Base-by-base conservation (phyloP, 2,888 invertebrate genomes). In the Oligia latruncula region DNA sequence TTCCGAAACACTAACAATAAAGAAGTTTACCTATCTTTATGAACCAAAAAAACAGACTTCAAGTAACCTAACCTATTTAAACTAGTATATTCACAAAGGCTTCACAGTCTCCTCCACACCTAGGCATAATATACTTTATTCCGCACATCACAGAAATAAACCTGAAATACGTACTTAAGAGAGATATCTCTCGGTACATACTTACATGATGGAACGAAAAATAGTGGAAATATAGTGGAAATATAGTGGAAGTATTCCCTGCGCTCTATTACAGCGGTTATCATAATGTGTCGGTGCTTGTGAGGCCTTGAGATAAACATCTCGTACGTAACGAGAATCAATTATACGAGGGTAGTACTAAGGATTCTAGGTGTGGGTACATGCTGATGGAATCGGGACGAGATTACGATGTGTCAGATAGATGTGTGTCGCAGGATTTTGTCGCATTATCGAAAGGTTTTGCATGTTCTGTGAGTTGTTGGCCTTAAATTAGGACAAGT, bases 181-280 rank as follows among this genome's bases (percentile, higher is more conserved):
- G 73, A 78, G 83, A 86, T 86, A 82, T 86, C 73, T 78, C 74
- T 65, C 67, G 52, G 60, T 74, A 68, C 82, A 52, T 67, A 74
- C 83, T 68, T 64, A 49, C 75, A 83, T 87, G 87, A 85, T 80
- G 73, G 74, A 85, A 84, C 79, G 74, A 76, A 83, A 85, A 86
- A 83, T 83, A 77, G 85, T 86, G 77, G 74, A 83, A 85, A 85
- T 85, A 83, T 83, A 77, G 85, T 86, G 77, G 74, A 83, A 85
- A 85, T 85, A 77, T 75, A 77, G 72, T 83, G 80, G 80, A 83
- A 85, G 78, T 83, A 87, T 83, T 87, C 87, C 80, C 85, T 58
- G 67, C 20, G 74, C 83, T 65, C 87, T 74, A 73, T 87, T 87
- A 83, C 52, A n/a, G 72, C 46, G 79, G 77, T 85, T 85, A 87